phyloP scores from a whole-genome alignment of 92 coral and sea anemone genomes.

The Chrysogorgia sp. region DNA sequence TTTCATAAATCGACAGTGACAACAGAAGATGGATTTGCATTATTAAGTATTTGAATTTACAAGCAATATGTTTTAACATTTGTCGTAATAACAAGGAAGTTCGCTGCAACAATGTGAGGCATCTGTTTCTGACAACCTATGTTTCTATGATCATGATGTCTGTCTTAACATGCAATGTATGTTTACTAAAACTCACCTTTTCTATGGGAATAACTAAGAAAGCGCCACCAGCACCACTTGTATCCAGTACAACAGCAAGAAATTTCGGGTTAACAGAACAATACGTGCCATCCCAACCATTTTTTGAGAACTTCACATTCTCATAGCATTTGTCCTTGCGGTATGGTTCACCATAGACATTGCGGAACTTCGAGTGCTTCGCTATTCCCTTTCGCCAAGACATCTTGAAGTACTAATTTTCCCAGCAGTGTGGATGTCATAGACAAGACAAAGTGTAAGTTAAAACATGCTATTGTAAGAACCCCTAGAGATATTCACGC shows the following conservation, averaged over 20 bases:
- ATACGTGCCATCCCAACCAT: conserved; percentile 85
- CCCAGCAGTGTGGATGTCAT: conserved; percentile 12
- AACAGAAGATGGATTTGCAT: background rate
- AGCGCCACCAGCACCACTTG: conserved; percentile 85
- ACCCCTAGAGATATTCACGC: conserved; percentile 14
- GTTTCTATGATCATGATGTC: background rate
- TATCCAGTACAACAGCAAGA: conserved; percentile 92
- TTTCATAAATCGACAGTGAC: background rate
- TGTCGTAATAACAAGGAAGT: background rate
- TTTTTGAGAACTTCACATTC: conserved; percentile 77
- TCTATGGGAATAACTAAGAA: conserved; percentile 86
- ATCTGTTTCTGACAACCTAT: background rate
- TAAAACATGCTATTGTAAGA: background rate
- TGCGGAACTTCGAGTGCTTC: conserved; percentile 81
- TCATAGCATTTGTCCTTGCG: conserved; percentile 93
- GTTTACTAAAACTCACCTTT: conserved; percentile 56
- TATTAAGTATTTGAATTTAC: background rate
- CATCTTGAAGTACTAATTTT: background rate
- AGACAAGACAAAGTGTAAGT: background rate
- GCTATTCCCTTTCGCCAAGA: conserved; percentile 32
- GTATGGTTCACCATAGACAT: conserved; percentile 91
- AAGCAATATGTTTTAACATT: background rate
- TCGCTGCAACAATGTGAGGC: background rate
- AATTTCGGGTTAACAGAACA: conserved; percentile 98
- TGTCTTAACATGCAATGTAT: background rate